Percentiles rank a stretch among this genome's conserved stretches.
These are phyloP conservation scores for Sprattus sprattus DNA, from an alignment of 2,113 vertebrate species.

Conservation along the genomic window DNA sequence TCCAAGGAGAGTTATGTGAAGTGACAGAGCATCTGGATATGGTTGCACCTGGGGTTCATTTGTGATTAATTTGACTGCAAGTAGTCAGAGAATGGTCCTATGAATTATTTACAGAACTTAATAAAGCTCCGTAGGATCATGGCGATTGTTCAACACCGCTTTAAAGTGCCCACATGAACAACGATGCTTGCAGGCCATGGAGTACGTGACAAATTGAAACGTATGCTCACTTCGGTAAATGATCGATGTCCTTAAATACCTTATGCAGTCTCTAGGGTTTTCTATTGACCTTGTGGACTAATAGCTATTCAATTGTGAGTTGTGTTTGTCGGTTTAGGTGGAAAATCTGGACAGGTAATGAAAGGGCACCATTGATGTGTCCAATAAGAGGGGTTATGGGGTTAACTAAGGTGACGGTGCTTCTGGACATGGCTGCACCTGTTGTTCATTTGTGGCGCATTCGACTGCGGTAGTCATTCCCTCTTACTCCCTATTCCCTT, in stretches of 20 bases:
- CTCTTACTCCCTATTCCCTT: not conserved
- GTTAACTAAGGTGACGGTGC: not conserved
- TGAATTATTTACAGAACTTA: not conserved
- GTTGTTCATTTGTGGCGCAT: not conserved
- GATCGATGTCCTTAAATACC: not conserved
- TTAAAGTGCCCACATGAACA: not conserved
- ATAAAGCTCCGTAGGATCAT: not conserved
- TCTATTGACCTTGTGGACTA: not conserved
- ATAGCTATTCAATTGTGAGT: not conserved
- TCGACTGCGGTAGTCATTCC: not conserved
- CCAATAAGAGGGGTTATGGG: not conserved
- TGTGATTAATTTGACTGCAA: not conserved
- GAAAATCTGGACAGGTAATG: not conserved
- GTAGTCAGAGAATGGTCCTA: not conserved
- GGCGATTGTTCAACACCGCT: not conserved
- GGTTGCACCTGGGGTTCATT: not conserved
- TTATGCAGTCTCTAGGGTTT: not conserved
- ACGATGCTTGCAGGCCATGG: not conserved
- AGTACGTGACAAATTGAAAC: not conserved
- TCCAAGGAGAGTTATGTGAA: not conserved
- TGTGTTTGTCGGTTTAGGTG: not conserved
- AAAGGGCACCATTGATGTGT: not conserved
- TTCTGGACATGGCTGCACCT: not conserved
- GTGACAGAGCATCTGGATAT: not conserved
- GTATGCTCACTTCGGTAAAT: constrained; percentile 1